Conservation (phyloP, 2,888 invertebrate genomes). For the Xestia sexstrigata region DNA sequence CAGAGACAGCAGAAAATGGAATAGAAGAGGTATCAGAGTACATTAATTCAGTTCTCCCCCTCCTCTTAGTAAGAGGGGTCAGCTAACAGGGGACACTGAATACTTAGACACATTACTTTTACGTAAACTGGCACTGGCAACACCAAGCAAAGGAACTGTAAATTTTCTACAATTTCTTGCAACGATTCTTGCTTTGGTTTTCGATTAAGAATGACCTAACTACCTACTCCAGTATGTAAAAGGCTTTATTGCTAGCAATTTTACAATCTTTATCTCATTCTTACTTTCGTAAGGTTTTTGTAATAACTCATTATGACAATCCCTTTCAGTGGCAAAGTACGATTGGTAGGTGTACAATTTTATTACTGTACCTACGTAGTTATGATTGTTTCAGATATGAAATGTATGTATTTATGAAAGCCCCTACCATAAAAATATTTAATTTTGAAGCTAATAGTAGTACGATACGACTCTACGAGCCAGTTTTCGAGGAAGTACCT, state of each 20-base stretch:
- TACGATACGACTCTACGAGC: too few relatives aligned
- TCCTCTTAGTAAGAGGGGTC: neutral
- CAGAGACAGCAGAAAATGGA: neutral
- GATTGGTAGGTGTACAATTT: slow-evolving; percentile 19
- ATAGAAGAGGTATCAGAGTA: neutral
- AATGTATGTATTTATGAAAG: too few relatives aligned
- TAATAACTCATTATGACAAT: slow-evolving; percentile 17
- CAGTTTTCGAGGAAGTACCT: too few relatives aligned
- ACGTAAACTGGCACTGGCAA: neutral
- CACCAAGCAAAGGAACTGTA: neutral
- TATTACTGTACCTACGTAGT: neutral
- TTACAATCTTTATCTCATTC: slow-evolving; percentile 20
- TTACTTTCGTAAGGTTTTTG: slow-evolving; percentile 1
- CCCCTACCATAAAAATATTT: neutral
- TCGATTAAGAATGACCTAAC: neutral
- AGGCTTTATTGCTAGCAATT: slow-evolving; percentile 23
- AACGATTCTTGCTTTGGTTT: neutral
- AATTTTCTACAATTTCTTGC: neutral
- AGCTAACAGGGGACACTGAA: neutral
- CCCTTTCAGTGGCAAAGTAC: slow-evolving; percentile 14
- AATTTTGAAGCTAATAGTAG: too few relatives aligned
- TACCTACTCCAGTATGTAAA: slow-evolving; percentile 3
- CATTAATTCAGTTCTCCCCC: neutral
- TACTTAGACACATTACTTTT: neutral
- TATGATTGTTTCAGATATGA: neutral